These are phyloP conservation scores for Scolanthus callimorphus DNA, from an alignment of 92 coral and sea anemone species.

Conservation along the genomic window DNA sequence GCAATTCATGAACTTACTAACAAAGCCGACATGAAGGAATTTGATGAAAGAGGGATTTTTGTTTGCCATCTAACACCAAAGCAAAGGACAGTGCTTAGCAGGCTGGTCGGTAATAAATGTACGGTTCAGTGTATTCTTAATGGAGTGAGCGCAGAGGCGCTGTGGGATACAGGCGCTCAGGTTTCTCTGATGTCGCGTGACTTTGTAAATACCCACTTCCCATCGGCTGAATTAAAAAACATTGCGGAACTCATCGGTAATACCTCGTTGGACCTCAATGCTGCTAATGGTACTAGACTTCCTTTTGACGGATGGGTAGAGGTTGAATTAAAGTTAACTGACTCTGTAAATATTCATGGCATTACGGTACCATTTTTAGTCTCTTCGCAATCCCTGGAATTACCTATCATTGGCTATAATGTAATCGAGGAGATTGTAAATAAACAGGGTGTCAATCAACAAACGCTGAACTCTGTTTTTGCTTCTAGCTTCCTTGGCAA, in stretches of 20 bases:
- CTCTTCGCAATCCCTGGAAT: constrained; percentile 8
- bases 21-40: constrained; percentile 10
- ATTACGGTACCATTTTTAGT: constrained; percentile 26
- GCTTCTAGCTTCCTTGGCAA: constrained; percentile 20
- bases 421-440: constrained; percentile 44
- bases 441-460: neutral
- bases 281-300: constrained; percentile 42
- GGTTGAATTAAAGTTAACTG: constrained; percentile 14
- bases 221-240: constrained; percentile 18
- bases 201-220: constrained; percentile 35
- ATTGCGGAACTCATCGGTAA: constrained; percentile 37
- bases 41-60: no score
- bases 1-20: constrained; percentile 25
- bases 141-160: constrained; percentile 22
- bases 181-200: constrained; percentile 48
- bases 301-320: constrained; percentile 54
- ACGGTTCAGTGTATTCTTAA: constrained; percentile 27
- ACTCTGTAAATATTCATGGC: constrained; percentile 1
- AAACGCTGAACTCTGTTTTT: constrained; percentile 4
- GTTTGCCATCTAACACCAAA: constrained; percentile 72
- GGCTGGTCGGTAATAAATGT: constrained; percentile 59
- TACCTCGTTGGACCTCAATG: constrained; percentile 19
- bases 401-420: constrained; percentile 37
- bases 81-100: constrained; percentile 44
- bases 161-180: constrained; percentile 69